phyloP scores from a whole-genome alignment of 1,140 invertebrate genomes.

The Zaprionus tsacasi region DNA sequence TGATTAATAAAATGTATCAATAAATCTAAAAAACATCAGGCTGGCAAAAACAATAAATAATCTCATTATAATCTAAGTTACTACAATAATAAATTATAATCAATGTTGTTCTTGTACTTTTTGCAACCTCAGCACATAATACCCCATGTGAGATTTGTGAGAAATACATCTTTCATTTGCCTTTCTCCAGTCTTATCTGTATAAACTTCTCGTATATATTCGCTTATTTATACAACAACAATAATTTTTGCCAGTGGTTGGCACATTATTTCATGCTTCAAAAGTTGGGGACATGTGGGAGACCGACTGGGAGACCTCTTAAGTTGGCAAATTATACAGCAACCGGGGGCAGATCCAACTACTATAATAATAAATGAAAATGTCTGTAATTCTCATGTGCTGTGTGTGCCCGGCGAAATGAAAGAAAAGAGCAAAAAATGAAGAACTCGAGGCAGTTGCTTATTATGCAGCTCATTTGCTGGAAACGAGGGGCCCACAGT shows the following conservation, averaged over 20 bases:
- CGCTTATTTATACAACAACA: constrained; percentile 48
- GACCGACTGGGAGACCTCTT: constrained; percentile 41
- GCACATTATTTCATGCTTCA: constrained; percentile 62
- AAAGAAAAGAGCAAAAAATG: constrained; percentile 20
- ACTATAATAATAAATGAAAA: constrained; percentile 79
- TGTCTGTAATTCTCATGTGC: constrained; percentile 80
- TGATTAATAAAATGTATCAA: too few relatives aligned
- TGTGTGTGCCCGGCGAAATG: constrained; percentile 24
- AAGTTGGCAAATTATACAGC: constrained; percentile 69
- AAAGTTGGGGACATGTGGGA: constrained; percentile 58
- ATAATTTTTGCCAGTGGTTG: constrained; percentile 58
- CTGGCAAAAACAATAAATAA: neutral
- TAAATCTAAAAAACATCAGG: too few relatives aligned
- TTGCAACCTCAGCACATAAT: neutral
- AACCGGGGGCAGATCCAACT: constrained; percentile 50
- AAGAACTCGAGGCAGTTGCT: constrained; percentile 56
- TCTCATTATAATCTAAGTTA: neutral
- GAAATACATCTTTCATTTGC: constrained; percentile 41
- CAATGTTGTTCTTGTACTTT: neutral
- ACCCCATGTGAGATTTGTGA: constrained; percentile 18
- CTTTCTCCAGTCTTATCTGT: constrained; percentile 45
- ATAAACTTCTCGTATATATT: constrained; percentile 33
- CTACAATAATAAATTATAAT: neutral
- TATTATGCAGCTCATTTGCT: constrained; percentile 78
- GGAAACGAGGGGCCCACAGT: constrained; percentile 20